A percentile compares a stretch with the other conserved stretches of the same genome.
These are phyloP conservation scores for Machimus atricapillus DNA, from an alignment of 2,888 invertebrate species.

Conservation along the genomic window DNA sequence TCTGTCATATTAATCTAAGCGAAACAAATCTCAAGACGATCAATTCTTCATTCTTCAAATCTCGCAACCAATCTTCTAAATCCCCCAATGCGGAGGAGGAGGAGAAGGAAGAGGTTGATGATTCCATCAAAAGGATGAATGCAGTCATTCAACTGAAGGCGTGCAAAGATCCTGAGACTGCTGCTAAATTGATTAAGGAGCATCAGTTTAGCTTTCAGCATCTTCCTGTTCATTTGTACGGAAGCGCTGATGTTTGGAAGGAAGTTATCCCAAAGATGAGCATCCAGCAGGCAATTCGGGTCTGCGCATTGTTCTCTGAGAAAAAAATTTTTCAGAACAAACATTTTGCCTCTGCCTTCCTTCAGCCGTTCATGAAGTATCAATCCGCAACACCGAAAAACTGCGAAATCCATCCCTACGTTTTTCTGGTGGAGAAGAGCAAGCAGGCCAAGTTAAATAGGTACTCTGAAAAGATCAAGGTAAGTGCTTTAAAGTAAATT, in stretches of 20 bases:
- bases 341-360: conserved; percentile 47
- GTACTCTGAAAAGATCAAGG: conserved; percentile 45
- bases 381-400: background rate
- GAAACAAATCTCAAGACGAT: conserved; percentile 27
- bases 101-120: background rate
- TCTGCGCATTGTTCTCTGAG: conserved; percentile 51
- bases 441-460: conserved; percentile 17
- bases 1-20: conserved; percentile 53
- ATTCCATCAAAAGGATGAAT: conserved; percentile 36
- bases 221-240: conserved; percentile 53
- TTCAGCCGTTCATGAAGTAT: conserved; percentile 39
- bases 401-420: conserved; percentile 53
- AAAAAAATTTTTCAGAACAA: conserved; percentile 50
- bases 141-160: conserved; percentile 53
- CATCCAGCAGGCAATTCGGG: conserved; percentile 52
- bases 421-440: conserved; percentile 52
- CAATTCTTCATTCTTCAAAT: conserved; percentile 49
- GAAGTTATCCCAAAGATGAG: conserved; percentile 53
- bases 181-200: conserved; percentile 48
- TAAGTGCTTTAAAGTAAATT: background rate
- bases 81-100: conserved; percentile 8
- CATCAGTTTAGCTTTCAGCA: conserved; percentile 53
- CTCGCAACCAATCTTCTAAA: conserved; percentile 49
- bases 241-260: conserved; percentile 49
- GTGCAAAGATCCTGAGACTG: conserved; percentile 42